These are phyloP conservation scores for Heliconius himera DNA, from an alignment of 1,140 invertebrate species.

Conservation along the genomic window DNA sequence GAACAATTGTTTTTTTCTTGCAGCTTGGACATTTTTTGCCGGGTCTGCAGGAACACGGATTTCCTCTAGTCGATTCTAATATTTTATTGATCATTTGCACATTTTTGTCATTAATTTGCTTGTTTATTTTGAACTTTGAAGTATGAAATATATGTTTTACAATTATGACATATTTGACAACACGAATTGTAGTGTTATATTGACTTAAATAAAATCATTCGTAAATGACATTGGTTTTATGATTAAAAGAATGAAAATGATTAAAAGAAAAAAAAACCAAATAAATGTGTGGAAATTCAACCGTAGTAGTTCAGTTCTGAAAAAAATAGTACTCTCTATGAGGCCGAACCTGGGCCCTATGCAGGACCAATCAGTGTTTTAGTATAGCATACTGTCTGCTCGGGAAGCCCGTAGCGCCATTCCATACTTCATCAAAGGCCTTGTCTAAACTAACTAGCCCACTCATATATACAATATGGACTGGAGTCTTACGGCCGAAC, in stretches of 20 bases:
- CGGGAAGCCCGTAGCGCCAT: no score
- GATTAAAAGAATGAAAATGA: background rate
- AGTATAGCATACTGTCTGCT: no score
- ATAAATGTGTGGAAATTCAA: no score
- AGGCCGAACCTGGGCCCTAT: no score
- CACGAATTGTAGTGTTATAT: background rate
- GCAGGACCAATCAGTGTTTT: no score
- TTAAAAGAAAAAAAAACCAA: no score
- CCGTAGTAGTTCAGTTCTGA: no score
- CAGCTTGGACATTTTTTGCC: constrained; percentile 38
- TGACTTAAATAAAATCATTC: constrained; percentile 1
- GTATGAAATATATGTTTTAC: background rate
- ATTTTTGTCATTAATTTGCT: constrained; percentile 21
- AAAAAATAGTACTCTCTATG: no score
- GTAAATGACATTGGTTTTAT: background rate
- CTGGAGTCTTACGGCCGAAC: no score
- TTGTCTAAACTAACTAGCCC: no score
- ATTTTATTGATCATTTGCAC: constrained; percentile 41
- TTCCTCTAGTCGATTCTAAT: constrained; percentile 28
- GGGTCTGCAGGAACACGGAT: constrained; percentile 37
- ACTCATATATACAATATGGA: no score
- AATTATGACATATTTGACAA: constrained; percentile 4
- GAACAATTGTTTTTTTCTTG: constrained; percentile 32
- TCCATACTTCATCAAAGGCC: no score
- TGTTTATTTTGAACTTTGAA: constrained; percentile 5